Base-by-base conservation (phyloP, 2,888 invertebrate genomes). In the Chouioia cunea region DNA sequence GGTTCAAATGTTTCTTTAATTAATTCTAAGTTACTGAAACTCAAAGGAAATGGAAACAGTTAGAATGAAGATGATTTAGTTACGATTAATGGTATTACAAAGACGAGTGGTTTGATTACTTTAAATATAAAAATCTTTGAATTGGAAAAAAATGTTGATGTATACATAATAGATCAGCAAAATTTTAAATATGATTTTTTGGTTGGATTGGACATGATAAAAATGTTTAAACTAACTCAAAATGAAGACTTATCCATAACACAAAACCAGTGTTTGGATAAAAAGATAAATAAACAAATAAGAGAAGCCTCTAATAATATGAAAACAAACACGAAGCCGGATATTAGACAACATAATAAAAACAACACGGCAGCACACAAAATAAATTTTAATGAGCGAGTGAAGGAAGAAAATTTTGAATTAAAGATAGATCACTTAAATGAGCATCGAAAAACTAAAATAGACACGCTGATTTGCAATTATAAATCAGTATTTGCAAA, bases 81-180 rank as follows among this genome's bases (percentile, higher is more conserved):
- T 70, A 74, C 78, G 43, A 60, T 78, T 65, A 78, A 75, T 77
- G 78, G 77, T 78, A 77, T 74, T 57, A 69, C 22, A 59, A 50
- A 57, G 48, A 77, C 77, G 65, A 70, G 75, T 18, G 76, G 77
- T 20, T 36, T 77, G 22, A 53, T 73, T 73, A 75, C 27, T 0
- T 65, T 77, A 52, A 77, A 77, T 58, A 58, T 75, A 70, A 77
- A 76, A 74, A 76, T 77, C 8, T 73, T 76, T 46, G 60, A 78
- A 47, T 77, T 74, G 53, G 78, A 77, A 63, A 23, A 78, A 75
- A 18, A 69, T 2, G 53, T 77, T 0, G 64, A 78, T 43, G 67
- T 76, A 14, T 78, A 53, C 43, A 66, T 77, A 8, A 52, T 77
- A 14, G 74, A 77, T 23, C 56, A 56, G 47, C 62, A 71, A 71